Evolutionary conservation across 2,797 vertebrate genomes (phyloP), one percentile per base, ranked within the genome.

Genomic region (Clarias laeviceps): DNA sequence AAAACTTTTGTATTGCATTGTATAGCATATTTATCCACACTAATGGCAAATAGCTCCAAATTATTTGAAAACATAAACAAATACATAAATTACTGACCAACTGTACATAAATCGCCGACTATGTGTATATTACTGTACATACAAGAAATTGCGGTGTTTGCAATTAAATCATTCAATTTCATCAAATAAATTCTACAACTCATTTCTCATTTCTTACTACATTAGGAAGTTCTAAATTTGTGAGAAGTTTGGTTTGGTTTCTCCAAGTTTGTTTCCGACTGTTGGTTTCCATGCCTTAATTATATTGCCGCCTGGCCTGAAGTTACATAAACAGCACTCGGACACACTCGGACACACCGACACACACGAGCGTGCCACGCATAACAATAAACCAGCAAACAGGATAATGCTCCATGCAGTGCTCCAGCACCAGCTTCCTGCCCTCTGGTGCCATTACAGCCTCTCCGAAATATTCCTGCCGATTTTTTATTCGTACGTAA

Each of bases 401-500:
- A 57, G 18, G 5, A 62, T 54, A 34, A 64, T 11, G 34, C 80
- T 27, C 15, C 73, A 79, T 18, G 64, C 45, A 4, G 61, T 14
- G 79, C 24, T 61, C 57, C 68, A 74, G 82, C 82, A 68, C 40
- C 76, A 56, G 82, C 68, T 40, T 84, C 69, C 68, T 90, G 86
- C 92, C 90, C 81, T 40, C 87, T 86, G 77, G 89, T 91, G 90
- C 92, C 82, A 88, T 91, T 89, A 92, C 87, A 88, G 88, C 90
- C 85, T 90, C 59, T 80, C 84, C 86, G 90, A 91, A 91, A 92
- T 93, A 94, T 92, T 90, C 92, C 86, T 89, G 88, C 83, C 89
- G 88, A 94, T 94, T 92, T 91, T 93, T 94, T 92, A 94, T 94
- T 93, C 92, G 93, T 94, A 89, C 85, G 80, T 91, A 94, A 94